Conservation (phyloP, 1,140 invertebrate genomes). For the Pseudomyrmex flavicornis region DNA sequence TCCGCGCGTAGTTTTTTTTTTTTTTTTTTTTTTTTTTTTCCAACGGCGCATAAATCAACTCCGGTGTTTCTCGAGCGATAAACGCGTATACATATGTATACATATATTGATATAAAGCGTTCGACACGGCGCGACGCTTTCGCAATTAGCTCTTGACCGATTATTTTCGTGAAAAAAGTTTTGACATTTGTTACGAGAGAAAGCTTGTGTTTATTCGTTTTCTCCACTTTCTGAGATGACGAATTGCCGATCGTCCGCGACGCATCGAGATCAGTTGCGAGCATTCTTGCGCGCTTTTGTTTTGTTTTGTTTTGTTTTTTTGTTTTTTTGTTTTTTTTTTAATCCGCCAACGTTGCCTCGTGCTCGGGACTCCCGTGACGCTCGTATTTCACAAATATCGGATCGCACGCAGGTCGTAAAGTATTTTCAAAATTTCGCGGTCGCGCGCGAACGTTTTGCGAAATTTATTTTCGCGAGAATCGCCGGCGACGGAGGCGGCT, state of each 20-base stretch:
- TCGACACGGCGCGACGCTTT: slow-evolving; percentile 18
- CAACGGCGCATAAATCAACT: slow-evolving; percentile 67
- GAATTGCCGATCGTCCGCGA: background rate
- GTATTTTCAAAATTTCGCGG: slow-evolving; percentile 62
- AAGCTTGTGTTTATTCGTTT: background rate
- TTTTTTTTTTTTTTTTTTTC: slow-evolving; percentile 22
- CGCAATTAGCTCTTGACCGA: slow-evolving; percentile 43
- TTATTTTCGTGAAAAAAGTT: slow-evolving; percentile 10
- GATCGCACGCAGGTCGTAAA: slow-evolving; percentile 69
- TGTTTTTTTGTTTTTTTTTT: slow-evolving; percentile 46
- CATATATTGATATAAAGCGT: slow-evolving; percentile 61
- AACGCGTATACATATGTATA: slow-evolving; percentile 58
- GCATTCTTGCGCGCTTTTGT: slow-evolving; percentile 10
- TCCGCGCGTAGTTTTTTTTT: slow-evolving; percentile 63
- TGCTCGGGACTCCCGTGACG: slow-evolving; percentile 45
- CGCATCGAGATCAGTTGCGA: slow-evolving; percentile 42
- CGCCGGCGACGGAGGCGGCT: background rate
- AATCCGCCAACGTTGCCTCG: slow-evolving; percentile 7
- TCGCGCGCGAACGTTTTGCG: slow-evolving; percentile 41
- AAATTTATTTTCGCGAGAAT: slow-evolving; percentile 67
- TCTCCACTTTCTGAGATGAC: background rate
- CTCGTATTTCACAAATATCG: slow-evolving; percentile 73
- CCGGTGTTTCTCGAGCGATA: slow-evolving; percentile 29
- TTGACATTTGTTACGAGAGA: background rate
- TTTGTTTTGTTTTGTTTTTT: slow-evolving; percentile 4